phyloP scores from a whole-genome alignment of 2,888 invertebrate genomes.

The Brenthis hecate region DNA sequence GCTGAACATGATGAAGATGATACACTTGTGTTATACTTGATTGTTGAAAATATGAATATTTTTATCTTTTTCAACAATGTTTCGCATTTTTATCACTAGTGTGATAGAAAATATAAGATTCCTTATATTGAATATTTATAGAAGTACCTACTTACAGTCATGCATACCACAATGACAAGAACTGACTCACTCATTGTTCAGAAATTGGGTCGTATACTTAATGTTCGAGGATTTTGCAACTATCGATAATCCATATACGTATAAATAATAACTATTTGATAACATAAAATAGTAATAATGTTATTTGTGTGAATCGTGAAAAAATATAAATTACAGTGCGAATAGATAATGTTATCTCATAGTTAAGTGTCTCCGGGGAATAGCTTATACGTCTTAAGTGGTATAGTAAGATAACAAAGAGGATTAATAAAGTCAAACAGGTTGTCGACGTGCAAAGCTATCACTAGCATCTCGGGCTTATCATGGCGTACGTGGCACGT shows the following conservation, averaged over 20 bases:
- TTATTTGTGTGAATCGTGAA: not conserved
- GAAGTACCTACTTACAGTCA: slow-evolving; percentile 4
- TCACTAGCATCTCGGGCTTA: slow-evolving; percentile 56
- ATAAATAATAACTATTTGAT: slow-evolving; percentile 13
- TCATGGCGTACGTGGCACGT: slow-evolving; percentile 59
- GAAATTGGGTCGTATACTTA: slow-evolving; percentile 66
- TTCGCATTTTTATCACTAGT: too few species aligned
- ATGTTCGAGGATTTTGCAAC: slow-evolving; percentile 58
- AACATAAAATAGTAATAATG: slow-evolving; percentile 10
- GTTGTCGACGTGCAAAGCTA: slow-evolving; percentile 48
- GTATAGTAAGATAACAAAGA: slow-evolving; percentile 35
- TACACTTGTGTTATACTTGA: too few species aligned
- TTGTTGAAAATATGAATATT: too few species aligned
- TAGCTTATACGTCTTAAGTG: slow-evolving; percentile 11
- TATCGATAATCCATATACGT: slow-evolving; percentile 52
- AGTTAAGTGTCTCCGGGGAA: not conserved
- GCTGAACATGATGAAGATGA: too few species aligned
- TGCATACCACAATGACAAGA: slow-evolving; percentile 47
- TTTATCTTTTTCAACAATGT: too few species aligned
- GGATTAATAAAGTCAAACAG: slow-evolving; percentile 54
- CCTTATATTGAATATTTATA: not conserved
- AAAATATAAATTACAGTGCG: not conserved
- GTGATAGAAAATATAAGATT: not conserved
- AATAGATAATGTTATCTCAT: not conserved
- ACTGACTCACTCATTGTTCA: slow-evolving; percentile 73